phyloP scores from a whole-genome alignment of 2,888 invertebrate species.

The Sesia apiformis region DNA sequence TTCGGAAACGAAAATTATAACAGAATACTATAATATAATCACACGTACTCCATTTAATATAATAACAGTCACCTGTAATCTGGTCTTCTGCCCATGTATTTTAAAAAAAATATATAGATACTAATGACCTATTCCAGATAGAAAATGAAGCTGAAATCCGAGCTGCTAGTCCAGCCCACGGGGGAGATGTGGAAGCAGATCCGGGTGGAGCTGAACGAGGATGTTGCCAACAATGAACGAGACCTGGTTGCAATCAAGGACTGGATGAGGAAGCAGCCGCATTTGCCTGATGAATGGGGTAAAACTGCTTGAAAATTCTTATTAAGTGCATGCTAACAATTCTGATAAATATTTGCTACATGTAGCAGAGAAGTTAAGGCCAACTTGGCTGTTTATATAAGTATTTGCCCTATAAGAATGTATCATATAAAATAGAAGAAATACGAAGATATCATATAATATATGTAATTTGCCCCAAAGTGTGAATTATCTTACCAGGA shows the following conservation, averaged over 20 bases:
- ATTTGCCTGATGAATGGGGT: slow-evolving; percentile 76
- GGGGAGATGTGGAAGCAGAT: slow-evolving; percentile 80
- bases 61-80: too few relatives aligned
- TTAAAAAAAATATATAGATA: too few relatives aligned
- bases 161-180: slow-evolving; percentile 77
- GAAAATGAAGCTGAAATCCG: slow-evolving; percentile 70
- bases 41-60: too few relatives aligned
- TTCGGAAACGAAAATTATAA: too few relatives aligned
- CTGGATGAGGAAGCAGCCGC: slow-evolving; percentile 78
- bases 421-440: too few relatives aligned
- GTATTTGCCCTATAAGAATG: too few relatives aligned
- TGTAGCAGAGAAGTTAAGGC: too few relatives aligned
- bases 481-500: too few relatives aligned
- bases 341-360: background rate
- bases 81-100: too few relatives aligned
- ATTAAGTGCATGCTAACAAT: background rate
- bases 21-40: too few relatives aligned
- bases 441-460: too few relatives aligned
- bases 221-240: slow-evolving; percentile 67
- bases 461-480: too few relatives aligned
- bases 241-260: slow-evolving; percentile 76
- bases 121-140: slow-evolving; percentile 1
- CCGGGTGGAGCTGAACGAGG: slow-evolving; percentile 80
- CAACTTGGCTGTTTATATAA: background rate
- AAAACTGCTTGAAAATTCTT: slow-evolving; percentile 9